A percentile compares a stretch with the other conserved stretches of the same genome.
These are phyloP conservation scores for Lasioglossum morio DNA, from an alignment of 2,888 invertebrate genomes.

Conservation along the genomic window DNA sequence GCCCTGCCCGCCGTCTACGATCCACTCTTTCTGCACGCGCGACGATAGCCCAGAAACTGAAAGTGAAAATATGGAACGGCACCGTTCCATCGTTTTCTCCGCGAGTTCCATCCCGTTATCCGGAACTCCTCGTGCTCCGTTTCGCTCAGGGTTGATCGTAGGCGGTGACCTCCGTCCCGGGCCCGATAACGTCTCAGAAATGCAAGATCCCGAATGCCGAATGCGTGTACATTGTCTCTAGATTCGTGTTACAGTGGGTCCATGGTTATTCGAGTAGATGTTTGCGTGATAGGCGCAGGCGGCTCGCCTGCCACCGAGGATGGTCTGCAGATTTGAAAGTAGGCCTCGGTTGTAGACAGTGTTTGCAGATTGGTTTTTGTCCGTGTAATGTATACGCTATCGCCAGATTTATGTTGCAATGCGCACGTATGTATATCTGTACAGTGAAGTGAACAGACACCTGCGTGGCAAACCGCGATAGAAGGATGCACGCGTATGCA, in stretches of 20 bases:
- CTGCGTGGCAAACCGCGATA: not conserved
- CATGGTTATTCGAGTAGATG: slow-evolving; percentile 3
- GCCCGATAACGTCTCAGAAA: not conserved
- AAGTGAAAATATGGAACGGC: slow-evolving; percentile 48
- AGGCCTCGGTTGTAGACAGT: not conserved
- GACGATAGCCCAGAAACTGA: slow-evolving; percentile 8
- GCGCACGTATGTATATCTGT: not conserved
- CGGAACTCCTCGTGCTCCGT: not conserved
- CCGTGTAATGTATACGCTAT: not conserved
- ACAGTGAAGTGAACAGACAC: not conserved
- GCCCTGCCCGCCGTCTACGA: not conserved
- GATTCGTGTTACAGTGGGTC: slow-evolving; percentile 18
- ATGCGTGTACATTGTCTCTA: not conserved
- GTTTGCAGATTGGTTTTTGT: slow-evolving; percentile 8
- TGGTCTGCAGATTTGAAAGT: slow-evolving; percentile 2
- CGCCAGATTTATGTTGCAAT: not conserved
- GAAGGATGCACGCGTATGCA: not conserved
- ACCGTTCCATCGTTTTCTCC: not conserved
- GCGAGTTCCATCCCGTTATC: not conserved
- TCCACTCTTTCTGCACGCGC: slow-evolving; percentile 2
- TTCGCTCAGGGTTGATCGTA: not conserved
- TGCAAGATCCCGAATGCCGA: not conserved
- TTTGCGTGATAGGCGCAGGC: not conserved
- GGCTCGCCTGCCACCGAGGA: not conserved
- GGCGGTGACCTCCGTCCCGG: not conserved